Base-by-base conservation (phyloP, 1,140 invertebrate genomes). In the Hetaerina americana region DNA sequence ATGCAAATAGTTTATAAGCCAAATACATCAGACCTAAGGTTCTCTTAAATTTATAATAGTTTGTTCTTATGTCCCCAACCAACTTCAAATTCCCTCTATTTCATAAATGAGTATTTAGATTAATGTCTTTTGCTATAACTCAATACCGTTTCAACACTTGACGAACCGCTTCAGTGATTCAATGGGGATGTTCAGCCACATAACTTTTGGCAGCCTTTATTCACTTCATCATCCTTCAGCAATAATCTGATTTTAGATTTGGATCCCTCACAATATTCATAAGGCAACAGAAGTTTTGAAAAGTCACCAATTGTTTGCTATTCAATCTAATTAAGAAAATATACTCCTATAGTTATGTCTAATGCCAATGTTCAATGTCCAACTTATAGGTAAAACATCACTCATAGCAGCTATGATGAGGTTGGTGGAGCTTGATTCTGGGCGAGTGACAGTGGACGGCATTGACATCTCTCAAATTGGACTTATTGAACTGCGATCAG, bases 351-450 rank as follows among this genome's bases (percentile, higher is more conserved):
- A 18, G 2, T n/a, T 57, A 5, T 57, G 15, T n/a, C 2, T 57
- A 12, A 18, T 57, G 3, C 2, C 15, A 2, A 18, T 18, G 15
- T 18, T 12, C 22, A 18, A 18, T 12, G 22, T 57, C 22, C 22
- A 57, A 12, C 10, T 57, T 2, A 57, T 12, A 57, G 91, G 91
- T 0, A 87, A 87, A 75, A 82, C 82, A n/a, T 85, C 84, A 0
- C 74, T 87, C 0, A 90, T 92, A 66, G 83, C 87, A 3, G 85
- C 88, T 3, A 81, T 94, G 27, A 92, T 89, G 78, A 87, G 92
- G 66, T 76, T 95, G 66, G 87, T 87, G 10, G 88, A 88, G 75
- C 85, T 91, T 2, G 85, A 87, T 18, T 68, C 69, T 28, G 73
- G 72, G 15, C 57, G 57, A 70, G 73, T 82, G 25, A 49, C 73